These are phyloP conservation scores for Apodemus agrarius DNA, from an alignment of 2,797 vertebrate species.

Conservation along the genomic window DNA sequence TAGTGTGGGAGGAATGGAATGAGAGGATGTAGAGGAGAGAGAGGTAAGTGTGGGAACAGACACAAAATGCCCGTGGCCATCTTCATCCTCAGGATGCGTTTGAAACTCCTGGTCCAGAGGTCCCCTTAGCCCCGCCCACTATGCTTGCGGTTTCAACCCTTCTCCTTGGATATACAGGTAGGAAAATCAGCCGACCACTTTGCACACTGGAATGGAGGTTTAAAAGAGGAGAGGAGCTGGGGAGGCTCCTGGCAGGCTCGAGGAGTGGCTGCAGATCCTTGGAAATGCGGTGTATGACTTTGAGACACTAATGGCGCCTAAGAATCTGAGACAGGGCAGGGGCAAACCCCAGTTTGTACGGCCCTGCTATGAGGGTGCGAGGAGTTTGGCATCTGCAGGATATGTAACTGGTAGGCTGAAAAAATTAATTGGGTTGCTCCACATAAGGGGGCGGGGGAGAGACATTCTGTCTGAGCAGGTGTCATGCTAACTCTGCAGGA, in stretches of 20 bases:
- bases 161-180: not conserved
- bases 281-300: not conserved
- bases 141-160: not conserved
- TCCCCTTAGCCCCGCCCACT: not conserved
- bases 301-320: not conserved
- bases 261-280: not conserved
- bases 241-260: not conserved
- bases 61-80: not conserved
- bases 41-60: not conserved
- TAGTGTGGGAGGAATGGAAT: not conserved
- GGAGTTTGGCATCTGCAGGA: constrained; percentile 7
- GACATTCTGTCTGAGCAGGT: constrained; percentile 68
- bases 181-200: not conserved
- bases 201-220: not conserved
- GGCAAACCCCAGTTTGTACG: not conserved
- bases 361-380: not conserved
- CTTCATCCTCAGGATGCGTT: constrained; percentile 9
- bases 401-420: constrained; percentile 54
- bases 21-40: not conserved
- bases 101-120: not conserved
- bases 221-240: not conserved
- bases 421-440: constrained; percentile 65
- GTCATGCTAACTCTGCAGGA: constrained; percentile 66
- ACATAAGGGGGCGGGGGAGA: constrained; percentile 52
- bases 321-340: not conserved